These are phyloP conservation scores for Eurois occulta DNA, from an alignment of 2,888 invertebrate genomes.

Conservation along the genomic window DNA sequence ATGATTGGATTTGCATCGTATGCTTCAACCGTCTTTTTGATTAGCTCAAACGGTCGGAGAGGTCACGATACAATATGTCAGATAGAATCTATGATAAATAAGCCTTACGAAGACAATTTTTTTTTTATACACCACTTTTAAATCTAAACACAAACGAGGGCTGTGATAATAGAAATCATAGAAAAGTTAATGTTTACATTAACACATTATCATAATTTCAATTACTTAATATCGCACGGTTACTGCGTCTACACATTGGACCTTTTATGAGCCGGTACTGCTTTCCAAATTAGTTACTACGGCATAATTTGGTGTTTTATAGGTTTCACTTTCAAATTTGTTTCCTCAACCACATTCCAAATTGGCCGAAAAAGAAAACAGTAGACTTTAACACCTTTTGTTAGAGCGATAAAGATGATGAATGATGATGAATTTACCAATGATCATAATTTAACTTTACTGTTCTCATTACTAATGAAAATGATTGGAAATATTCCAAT, in stretches of 20 bases:
- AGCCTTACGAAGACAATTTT: neutral
- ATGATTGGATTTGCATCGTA: neutral
- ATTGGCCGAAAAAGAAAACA: neutral
- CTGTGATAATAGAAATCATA: neutral
- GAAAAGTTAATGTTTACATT: neutral
- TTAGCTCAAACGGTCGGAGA: neutral
- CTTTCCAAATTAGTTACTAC: constrained; percentile 46
- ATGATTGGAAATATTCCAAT: constrained; percentile 26
- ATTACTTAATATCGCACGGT: neutral
- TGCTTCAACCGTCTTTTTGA: neutral
- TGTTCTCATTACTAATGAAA: constrained; percentile 21
- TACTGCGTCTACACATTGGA: constrained; percentile 4
- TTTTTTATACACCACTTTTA: neutral
- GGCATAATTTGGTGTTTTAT: constrained; percentile 23
- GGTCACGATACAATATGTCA: neutral
- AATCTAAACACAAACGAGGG: neutral
- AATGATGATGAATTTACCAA: neutral
- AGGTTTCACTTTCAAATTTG: constrained; percentile 37
- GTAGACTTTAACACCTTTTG: neutral
- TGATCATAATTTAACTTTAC: neutral
- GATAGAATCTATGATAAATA: neutral
- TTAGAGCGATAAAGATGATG: neutral
- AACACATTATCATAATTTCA: constrained; percentile 24
- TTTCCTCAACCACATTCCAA: neutral
- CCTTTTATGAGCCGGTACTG: constrained; percentile 3